Evolutionary conservation across 2,888 invertebrate genomes (phyloP).

Genomic region (Hydraecia micacea): DNA sequence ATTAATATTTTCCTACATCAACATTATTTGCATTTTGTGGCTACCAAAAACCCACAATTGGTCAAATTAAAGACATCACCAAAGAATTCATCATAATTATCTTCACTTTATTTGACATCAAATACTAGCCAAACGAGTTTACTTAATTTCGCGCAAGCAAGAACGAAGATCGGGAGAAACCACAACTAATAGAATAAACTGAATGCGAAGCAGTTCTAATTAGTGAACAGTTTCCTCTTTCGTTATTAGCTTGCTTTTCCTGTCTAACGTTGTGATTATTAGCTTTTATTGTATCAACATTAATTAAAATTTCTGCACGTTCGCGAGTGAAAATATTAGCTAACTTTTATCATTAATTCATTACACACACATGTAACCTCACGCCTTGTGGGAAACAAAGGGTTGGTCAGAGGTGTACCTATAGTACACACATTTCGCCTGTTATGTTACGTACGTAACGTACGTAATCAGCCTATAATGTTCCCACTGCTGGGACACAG

Average conservation of each 20-base stretch:
- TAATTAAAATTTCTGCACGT: not conserved
- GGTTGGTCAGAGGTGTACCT: not conserved
- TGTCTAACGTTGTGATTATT: not conserved
- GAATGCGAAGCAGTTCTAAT: conserved; percentile 6
- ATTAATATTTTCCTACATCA: not conserved
- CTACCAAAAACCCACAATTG: not conserved
- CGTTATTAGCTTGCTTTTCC: conserved; percentile 24
- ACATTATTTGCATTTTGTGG: conserved; percentile 11
- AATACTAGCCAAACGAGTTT: conserved; percentile 32
- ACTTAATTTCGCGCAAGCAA: not conserved
- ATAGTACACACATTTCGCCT: not conserved
- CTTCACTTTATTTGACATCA: conserved; percentile 18
- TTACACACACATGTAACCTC: not conserved
- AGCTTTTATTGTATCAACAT: not conserved
- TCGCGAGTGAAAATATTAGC: not conserved
- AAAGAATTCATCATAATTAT: conserved; percentile 16
- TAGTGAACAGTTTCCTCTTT: conserved; percentile 19
- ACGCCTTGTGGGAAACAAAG: not conserved
- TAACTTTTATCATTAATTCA: not conserved
- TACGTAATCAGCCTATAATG: no score
- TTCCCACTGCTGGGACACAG: no score
- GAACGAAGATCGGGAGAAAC: not conserved
- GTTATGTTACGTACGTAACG: no score
- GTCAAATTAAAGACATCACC: not conserved
- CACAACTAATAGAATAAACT: not conserved